Conservation (phyloP, 1,140 invertebrate genomes). For the Sinella curviseta region DNA sequence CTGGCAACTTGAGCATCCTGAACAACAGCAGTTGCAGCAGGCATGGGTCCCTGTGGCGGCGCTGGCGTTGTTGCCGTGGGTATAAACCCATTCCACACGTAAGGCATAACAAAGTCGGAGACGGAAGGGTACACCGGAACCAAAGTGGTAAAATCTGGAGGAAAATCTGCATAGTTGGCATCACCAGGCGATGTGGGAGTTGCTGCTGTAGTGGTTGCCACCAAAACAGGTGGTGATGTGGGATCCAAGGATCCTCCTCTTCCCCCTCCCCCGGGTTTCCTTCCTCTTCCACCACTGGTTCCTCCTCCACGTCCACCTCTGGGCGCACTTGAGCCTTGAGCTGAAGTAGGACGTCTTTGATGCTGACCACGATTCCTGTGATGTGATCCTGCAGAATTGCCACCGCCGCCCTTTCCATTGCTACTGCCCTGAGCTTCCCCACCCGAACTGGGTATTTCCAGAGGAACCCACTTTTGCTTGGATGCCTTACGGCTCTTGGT, state of each 20-base stretch:
- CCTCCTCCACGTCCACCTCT: background rate
- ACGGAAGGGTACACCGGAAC: conserved; percentile 9
- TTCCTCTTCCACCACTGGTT: background rate
- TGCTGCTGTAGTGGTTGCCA: background rate
- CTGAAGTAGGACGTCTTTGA: background rate
- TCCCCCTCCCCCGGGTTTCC: background rate
- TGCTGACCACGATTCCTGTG: background rate
- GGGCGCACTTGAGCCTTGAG: background rate
- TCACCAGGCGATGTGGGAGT: no score
- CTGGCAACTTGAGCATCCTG: conserved; percentile 18
- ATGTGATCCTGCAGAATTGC: background rate
- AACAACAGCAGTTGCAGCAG: background rate
- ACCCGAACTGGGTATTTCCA: conserved; percentile 42
- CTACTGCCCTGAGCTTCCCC: no score
- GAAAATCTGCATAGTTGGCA: conserved; percentile 27
- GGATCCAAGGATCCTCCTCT: no score
- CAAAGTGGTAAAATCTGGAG: conserved; percentile 35
- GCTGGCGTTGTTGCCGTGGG: background rate
- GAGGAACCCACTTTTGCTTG: conserved; percentile 45
- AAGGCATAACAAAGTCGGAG: conserved; percentile 34
- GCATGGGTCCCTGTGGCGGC: background rate
- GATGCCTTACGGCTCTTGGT: background rate
- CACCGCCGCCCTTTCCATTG: background rate
- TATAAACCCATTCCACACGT: conserved; percentile 10
- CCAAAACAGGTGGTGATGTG: no score